phyloP scores from a whole-genome alignment of 1,140 invertebrate species.

The Phymorhynchus buccinoides region DNA sequence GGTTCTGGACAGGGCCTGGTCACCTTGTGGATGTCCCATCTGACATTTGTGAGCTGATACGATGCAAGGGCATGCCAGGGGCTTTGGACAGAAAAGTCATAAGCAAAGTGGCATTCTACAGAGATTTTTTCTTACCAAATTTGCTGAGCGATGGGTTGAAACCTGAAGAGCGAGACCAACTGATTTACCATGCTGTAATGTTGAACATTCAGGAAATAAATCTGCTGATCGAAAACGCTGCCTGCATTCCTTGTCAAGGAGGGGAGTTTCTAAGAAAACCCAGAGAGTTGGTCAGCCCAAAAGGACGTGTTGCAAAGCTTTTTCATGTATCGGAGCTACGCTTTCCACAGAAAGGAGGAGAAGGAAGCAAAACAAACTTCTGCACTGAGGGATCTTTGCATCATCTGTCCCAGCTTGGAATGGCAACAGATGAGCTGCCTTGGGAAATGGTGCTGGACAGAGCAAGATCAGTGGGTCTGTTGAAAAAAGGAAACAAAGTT shows the following conservation, averaged over 20 bases:
- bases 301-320: constrained; percentile 18
- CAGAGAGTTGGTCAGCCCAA: constrained; percentile 28
- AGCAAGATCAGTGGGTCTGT: constrained; percentile 36
- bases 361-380: constrained; percentile 22
- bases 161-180: constrained; percentile 28
- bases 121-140: constrained; percentile 36
- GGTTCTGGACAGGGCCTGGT: constrained; percentile 31
- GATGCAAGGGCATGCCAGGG: background rate
- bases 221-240: background rate
- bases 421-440: constrained; percentile 42
- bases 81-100: constrained; percentile 1
- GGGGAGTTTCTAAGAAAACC: constrained; percentile 15
- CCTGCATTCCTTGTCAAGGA: constrained; percentile 31
- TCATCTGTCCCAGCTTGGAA: constrained; percentile 41
- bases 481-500: background rate
- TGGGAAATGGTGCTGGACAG: constrained; percentile 42
- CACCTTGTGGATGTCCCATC: constrained; percentile 31
- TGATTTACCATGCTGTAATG: constrained; percentile 25
- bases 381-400: background rate
- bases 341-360: constrained; percentile 34
- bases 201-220: constrained; percentile 19
- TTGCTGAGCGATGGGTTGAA: constrained; percentile 13
- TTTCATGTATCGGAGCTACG: constrained; percentile 25
- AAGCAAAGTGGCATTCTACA: constrained; percentile 11
- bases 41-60: constrained; percentile 11